phyloP scores from a whole-genome alignment of 2,113 vertebrate species.

The Tonatia bakeri region DNA sequence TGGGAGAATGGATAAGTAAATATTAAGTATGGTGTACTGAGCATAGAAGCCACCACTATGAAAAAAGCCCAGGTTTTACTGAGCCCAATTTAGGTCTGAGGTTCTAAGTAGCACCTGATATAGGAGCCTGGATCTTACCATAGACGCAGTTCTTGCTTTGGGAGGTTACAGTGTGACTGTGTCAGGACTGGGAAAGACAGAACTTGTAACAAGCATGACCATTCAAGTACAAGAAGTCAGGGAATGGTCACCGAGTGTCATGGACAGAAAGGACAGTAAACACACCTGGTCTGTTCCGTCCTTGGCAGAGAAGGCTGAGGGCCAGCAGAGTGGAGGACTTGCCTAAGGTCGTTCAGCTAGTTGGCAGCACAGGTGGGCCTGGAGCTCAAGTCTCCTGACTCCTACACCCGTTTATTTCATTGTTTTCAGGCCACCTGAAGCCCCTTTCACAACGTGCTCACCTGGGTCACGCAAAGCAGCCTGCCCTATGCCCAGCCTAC shows the following conservation, averaged over 20 bases:
- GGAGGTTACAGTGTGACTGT: too few species aligned
- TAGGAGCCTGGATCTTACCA: not conserved
- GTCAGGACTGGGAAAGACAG: not conserved
- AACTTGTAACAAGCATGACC: not conserved
- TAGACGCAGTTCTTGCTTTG: not conserved
- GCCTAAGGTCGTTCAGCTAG: not conserved
- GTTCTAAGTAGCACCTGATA: not conserved
- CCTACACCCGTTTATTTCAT: not conserved
- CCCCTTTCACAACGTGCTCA: not conserved
- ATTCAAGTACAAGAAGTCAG: not conserved
- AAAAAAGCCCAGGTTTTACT: not conserved
- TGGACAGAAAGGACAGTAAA: not conserved
- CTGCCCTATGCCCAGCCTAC: rapidly evolving
- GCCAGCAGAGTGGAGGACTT: not conserved
- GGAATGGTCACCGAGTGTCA: not conserved
- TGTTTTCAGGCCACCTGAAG: not conserved
- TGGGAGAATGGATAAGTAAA: not conserved
- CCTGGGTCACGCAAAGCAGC: not conserved
- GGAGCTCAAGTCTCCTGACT: not conserved
- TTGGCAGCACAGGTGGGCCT: not conserved
- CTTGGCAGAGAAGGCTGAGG: not conserved
- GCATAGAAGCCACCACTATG: not conserved
- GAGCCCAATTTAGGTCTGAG: not conserved
- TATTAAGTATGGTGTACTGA: not conserved
- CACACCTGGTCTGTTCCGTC: not conserved